A percentile compares a stretch with the other conserved stretches of the same genome.
Conservation (phyloP, 2,888 invertebrate species). For the Dryadula phaetusa region DNA sequence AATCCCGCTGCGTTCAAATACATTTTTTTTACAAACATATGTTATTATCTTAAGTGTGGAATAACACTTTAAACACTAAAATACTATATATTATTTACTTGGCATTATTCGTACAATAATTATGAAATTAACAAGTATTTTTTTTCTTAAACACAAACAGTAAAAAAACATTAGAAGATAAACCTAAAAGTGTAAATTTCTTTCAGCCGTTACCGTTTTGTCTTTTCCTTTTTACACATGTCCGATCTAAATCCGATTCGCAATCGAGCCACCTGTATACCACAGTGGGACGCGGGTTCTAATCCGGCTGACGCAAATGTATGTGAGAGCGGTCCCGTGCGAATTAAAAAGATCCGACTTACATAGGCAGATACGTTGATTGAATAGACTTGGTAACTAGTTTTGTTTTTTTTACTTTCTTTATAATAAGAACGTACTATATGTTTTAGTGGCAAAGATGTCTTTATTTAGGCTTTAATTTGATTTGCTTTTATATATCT, state of each 20-base stretch:
- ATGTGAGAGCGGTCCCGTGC: constrained; percentile 75
- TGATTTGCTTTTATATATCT: too few species aligned
- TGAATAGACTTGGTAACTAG: constrained; percentile 26
- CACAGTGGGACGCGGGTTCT: constrained; percentile 60
- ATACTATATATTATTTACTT: too few species aligned
- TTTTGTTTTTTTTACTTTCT: constrained; percentile 23
- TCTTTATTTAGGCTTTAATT: not conserved
- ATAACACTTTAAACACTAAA: too few species aligned
- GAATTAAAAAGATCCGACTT: constrained; percentile 65
- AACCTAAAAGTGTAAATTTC: constrained; percentile 5
- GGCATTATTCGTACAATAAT: too few species aligned
- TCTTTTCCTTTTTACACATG: constrained; percentile 36
- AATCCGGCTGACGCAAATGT: constrained; percentile 79
- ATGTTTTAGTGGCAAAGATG: not conserved
- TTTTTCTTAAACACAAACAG: too few species aligned
- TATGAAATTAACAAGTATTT: too few species aligned
- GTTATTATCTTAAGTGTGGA: too few species aligned
- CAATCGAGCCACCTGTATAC: constrained; percentile 58
- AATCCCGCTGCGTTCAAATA: too few species aligned
- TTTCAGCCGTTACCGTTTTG: constrained; percentile 22
- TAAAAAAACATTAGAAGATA: not conserved
- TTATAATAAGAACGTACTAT: constrained; percentile 5
- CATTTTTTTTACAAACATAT: too few species aligned
- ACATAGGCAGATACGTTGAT: constrained; percentile 38
- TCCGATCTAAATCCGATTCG: constrained; percentile 38